These are phyloP conservation scores for Thymallus thymallus DNA, from an alignment of 2,113 vertebrate genomes.

Conservation along the genomic window DNA sequence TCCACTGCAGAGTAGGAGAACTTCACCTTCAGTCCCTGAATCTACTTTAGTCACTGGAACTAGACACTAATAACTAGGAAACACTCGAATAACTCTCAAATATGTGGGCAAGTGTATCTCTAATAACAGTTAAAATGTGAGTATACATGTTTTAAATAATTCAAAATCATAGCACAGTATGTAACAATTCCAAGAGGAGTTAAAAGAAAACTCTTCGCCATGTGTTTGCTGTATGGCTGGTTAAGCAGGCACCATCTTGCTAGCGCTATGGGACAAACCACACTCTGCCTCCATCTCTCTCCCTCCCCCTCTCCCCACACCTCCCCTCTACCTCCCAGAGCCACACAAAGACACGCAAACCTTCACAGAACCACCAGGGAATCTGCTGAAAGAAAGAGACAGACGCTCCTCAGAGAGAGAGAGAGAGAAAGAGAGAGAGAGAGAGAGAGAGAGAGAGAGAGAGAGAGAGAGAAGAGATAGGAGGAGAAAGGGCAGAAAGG, in stretches of 20 bases:
- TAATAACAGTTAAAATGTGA: background rate
- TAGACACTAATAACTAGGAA: background rate
- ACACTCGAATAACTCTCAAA: too few species aligned
- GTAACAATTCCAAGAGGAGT: slow-evolving; percentile 28
- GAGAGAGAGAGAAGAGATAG: slow-evolving; percentile 11
- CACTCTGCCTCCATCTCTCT: slow-evolving; percentile 10
- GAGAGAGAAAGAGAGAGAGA: slow-evolving; percentile 1
- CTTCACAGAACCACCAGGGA: slow-evolving; percentile 50
- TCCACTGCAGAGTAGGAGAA: slow-evolving; percentile 40
- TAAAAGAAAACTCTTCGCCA: slow-evolving; percentile 39
- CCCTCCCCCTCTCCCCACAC: background rate
- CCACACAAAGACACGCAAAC: slow-evolving; percentile 51
- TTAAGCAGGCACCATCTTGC: slow-evolving; percentile 49
- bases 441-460: background rate
- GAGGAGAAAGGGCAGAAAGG: slow-evolving; percentile 53
- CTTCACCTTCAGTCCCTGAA: slow-evolving; percentile 44
- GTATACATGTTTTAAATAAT: background rate
- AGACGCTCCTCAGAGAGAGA: slow-evolving; percentile 50
- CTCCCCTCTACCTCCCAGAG: slow-evolving; percentile 20
- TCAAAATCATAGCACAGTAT: slow-evolving; percentile 18
- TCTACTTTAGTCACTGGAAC: background rate
- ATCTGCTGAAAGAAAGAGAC: slow-evolving; percentile 60
- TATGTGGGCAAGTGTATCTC: background rate
- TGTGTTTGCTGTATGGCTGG: slow-evolving; percentile 51
- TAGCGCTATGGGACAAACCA: slow-evolving; percentile 39